Evolutionary conservation across 2,888 invertebrate species (phyloP).

Genomic region (Amblyteles armatorius): DNA sequence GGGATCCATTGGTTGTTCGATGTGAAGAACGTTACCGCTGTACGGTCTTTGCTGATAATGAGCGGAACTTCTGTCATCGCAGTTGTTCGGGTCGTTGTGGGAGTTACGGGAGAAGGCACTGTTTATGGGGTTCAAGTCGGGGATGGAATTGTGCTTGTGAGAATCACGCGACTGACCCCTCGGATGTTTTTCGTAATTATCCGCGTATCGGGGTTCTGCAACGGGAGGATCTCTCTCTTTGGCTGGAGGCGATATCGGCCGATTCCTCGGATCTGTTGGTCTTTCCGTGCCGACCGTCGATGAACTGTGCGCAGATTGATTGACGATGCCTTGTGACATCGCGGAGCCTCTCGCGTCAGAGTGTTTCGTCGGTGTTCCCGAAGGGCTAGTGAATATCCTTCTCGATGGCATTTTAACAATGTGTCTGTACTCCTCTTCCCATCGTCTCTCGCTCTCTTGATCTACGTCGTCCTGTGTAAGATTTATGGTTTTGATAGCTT

Average conservation of each 20-base stretch:
- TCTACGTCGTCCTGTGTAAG: constrained; percentile 69
- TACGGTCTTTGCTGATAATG: constrained; percentile 52
- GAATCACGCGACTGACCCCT: constrained; percentile 66
- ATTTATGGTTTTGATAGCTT: constrained; percentile 46
- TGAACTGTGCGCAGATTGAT: neutral
- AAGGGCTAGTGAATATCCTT: constrained; percentile 48
- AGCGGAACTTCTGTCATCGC: constrained; percentile 43
- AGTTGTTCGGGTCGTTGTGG: constrained; percentile 58
- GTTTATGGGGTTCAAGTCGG: constrained; percentile 60
- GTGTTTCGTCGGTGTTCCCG: constrained; percentile 47
- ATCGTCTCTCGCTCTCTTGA: constrained; percentile 72
- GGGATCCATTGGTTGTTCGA: constrained; percentile 29
- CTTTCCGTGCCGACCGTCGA: constrained; percentile 55
- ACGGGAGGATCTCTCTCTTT: constrained; percentile 56
- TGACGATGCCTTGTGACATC: neutral
- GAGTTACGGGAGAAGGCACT: constrained; percentile 64
- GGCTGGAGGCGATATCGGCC: constrained; percentile 61
- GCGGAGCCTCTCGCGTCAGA: constrained; percentile 5
- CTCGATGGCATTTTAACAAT: constrained; percentile 74
- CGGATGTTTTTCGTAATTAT: constrained; percentile 80
- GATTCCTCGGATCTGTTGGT: constrained; percentile 65
- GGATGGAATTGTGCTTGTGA: constrained; percentile 47
- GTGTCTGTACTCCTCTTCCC: constrained; percentile 79
- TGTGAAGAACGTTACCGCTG: constrained; percentile 4
- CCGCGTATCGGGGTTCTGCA: constrained; percentile 75